These are phyloP conservation scores for Athalia circularis DNA, from an alignment of 2,888 invertebrate genomes.

Conservation along the genomic window DNA sequence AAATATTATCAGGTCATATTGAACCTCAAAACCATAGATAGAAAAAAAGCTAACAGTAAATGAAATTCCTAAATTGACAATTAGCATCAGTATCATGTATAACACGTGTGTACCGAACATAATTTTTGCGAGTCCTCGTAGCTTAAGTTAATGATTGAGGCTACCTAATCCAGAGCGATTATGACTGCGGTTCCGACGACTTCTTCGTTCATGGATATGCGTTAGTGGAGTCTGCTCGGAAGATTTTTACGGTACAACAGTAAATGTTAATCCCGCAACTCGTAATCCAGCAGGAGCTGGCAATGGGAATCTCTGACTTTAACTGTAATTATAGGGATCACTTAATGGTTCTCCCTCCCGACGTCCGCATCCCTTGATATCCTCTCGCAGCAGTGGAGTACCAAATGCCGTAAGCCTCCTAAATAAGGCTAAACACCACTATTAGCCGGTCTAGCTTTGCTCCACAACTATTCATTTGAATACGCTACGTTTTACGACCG, in stretches of 20 bases:
- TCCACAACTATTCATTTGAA: conserved; percentile 47
- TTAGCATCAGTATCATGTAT: neutral
- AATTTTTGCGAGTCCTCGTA: neutral
- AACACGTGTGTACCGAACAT: neutral
- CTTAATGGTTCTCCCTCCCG: conserved; percentile 64
- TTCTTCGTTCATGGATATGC: conserved; percentile 33
- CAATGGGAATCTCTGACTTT: conserved; percentile 62
- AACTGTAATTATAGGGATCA: conserved; percentile 69
- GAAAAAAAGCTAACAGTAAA: no score
- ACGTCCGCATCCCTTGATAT: conserved; percentile 33
- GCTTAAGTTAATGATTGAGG: conserved; percentile 29
- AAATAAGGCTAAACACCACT: conserved; percentile 48
- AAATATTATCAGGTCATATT: no score
- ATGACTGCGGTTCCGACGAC: conserved; percentile 11
- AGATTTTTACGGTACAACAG: conserved; percentile 42
- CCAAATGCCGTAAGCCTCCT: conserved; percentile 46
- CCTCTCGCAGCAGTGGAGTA: conserved; percentile 39
- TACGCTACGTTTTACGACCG: conserved; percentile 46
- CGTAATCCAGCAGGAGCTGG: conserved; percentile 58
- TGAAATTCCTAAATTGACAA: neutral
- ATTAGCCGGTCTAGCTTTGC: conserved; percentile 43
- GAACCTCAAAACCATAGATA: no score
- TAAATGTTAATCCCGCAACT: conserved; percentile 50
- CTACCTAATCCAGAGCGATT: conserved; percentile 17
- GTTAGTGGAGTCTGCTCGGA: conserved; percentile 13